Evolutionary conservation across 1,140 invertebrate species (phyloP).

Genomic region (Oncopeltus fasciatus): DNA sequence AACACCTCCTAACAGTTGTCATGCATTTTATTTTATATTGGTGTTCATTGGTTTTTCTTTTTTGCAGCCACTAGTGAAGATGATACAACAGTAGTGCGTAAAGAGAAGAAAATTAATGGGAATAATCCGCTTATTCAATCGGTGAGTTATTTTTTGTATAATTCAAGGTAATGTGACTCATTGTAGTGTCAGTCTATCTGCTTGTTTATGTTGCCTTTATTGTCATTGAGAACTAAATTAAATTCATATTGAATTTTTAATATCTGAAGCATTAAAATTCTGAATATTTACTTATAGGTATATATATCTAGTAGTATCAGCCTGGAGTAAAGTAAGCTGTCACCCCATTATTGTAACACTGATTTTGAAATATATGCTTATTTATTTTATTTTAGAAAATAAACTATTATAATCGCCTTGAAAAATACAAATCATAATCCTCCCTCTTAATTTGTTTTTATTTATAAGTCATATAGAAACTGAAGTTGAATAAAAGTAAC

Average conservation of each 20-base stretch:
- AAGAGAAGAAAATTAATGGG: slow-evolving; percentile 20
- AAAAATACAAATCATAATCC: too few relatives aligned
- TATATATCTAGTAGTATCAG: neutral
- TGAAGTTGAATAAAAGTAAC: too few relatives aligned
- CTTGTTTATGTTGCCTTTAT: neutral
- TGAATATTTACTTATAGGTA: neutral
- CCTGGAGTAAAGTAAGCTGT: neutral
- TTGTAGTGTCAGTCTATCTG: neutral
- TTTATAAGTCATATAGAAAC: too few relatives aligned
- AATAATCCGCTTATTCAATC: slow-evolving; percentile 25
- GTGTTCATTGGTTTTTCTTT: too few relatives aligned
- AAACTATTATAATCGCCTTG: too few relatives aligned
- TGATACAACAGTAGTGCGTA: slow-evolving; percentile 25
- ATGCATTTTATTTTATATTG: too few relatives aligned
- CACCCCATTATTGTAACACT: too few relatives aligned
- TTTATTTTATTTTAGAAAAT: too few relatives aligned
- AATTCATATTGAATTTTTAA: neutral
- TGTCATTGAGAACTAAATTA: neutral
- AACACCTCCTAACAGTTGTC: too few relatives aligned
- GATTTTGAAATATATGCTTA: too few relatives aligned
- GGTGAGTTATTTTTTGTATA: neutral
- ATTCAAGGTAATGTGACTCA: neutral
- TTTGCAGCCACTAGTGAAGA: slow-evolving; percentile 23
- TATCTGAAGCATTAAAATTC: neutral
- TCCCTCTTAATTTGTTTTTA: too few relatives aligned